These are phyloP conservation scores for Leptinotarsa juncta DNA, from an alignment of 2,888 invertebrate species.

Conservation along the genomic window DNA sequence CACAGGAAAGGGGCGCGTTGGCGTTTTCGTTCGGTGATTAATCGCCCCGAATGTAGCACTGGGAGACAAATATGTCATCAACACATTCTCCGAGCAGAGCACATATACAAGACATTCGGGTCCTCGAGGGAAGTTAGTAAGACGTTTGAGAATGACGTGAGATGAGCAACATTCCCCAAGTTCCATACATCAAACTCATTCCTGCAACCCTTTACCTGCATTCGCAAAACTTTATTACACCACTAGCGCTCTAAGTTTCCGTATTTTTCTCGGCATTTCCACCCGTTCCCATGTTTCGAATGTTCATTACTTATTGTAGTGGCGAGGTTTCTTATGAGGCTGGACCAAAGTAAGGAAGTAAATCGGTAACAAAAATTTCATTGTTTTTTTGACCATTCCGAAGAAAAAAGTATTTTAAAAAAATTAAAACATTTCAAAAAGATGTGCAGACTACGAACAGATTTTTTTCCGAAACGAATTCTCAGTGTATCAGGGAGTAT, in stretches of 20 bases:
- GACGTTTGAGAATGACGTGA: conserved; percentile 63
- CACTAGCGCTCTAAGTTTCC: conserved; percentile 27
- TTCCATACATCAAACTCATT: conserved; percentile 64
- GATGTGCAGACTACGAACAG: too few species aligned
- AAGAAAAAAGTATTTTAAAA: too few species aligned
- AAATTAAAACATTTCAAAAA: too few species aligned
- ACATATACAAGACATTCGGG: conserved; percentile 61
- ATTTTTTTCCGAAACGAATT: too few species aligned
- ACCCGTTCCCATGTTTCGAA: neutral
- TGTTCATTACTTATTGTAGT: too few species aligned
- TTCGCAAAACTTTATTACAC: conserved; percentile 17
- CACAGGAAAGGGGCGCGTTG: conserved; percentile 31
- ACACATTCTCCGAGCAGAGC: conserved; percentile 61
- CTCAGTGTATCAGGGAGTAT: too few species aligned
- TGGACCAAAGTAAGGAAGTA: too few species aligned
- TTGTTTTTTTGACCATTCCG: too few species aligned
- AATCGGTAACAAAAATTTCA: too few species aligned
- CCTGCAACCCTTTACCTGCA: conserved; percentile 58
- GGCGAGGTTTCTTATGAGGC: too few species aligned
- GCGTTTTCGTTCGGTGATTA: conserved; percentile 47
- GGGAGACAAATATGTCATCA: conserved; percentile 63
- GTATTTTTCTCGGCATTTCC: conserved; percentile 28
- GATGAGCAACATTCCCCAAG: conserved; percentile 63
- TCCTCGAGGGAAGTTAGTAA: conserved; percentile 56
- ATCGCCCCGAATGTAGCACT: conserved; percentile 49